A percentile compares a stretch with the other conserved stretches of the same genome.
These are phyloP conservation scores for Ptychoptera contaminata DNA, from an alignment of 2,888 invertebrate genomes.

Conservation along the genomic window DNA sequence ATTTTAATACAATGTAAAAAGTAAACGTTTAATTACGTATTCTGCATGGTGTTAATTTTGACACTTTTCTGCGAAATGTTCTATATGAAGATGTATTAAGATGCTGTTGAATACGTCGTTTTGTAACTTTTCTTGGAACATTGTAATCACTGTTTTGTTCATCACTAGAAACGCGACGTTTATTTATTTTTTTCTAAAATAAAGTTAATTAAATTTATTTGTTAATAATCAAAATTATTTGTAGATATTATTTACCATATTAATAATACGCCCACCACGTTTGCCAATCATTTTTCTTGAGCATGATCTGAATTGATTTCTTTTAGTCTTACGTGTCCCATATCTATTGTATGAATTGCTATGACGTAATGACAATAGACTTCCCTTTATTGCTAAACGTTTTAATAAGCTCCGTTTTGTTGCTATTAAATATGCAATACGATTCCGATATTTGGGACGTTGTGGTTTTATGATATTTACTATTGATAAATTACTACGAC, in stretches of 20 bases:
- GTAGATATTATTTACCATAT: neutral
- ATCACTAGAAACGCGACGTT: constrained; percentile 6
- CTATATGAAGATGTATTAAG: constrained; percentile 6
- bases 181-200: constrained; percentile 6
- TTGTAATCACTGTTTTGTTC: constrained; percentile 8
- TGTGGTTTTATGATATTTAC: constrained; percentile 19
- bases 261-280: constrained; percentile 8
- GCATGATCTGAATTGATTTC: constrained; percentile 7
- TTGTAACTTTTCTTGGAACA: constrained; percentile 5
- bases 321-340: constrained; percentile 10
- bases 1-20: no score
- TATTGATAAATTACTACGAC: neutral
- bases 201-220: neutral
- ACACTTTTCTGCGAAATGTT: constrained; percentile 1
- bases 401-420: constrained; percentile 51
- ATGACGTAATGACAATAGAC: constrained; percentile 18
- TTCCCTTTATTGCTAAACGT: constrained; percentile 42
- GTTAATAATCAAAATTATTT: neutral
- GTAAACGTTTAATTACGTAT: no score
- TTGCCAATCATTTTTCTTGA: constrained; percentile 9
- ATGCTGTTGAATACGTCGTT: constrained; percentile 5
- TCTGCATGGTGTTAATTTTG: no score
- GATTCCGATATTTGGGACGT: constrained; percentile 39
- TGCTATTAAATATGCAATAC: constrained; percentile 56
- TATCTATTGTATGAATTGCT: constrained; percentile 13